These are phyloP conservation scores for Antheraea yamamai DNA, from an alignment of 2,888 invertebrate species.

Conservation along the genomic window DNA sequence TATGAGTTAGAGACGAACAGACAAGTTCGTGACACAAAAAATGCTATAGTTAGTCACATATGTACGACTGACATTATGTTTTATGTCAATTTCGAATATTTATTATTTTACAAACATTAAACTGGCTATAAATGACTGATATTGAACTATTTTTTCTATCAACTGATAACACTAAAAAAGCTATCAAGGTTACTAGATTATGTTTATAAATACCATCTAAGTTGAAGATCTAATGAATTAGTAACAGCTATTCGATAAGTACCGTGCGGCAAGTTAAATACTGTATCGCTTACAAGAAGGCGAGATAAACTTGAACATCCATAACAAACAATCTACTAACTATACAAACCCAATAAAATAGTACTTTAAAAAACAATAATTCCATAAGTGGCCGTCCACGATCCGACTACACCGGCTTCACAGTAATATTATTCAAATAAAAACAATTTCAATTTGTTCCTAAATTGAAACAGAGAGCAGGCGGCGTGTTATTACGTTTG, in stretches of 20 bases:
- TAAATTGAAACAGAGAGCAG: constrained; percentile 82
- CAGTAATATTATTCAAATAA: constrained; percentile 81
- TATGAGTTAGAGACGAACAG: neutral
- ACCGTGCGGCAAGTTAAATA: constrained; percentile 1
- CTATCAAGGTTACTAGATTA: neutral
- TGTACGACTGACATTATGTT: neutral
- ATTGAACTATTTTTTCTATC: neutral
- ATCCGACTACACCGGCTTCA: constrained; percentile 41
- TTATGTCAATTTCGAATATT: neutral
- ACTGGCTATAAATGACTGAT: neutral
- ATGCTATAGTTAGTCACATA: neutral
- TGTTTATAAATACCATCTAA: neutral
- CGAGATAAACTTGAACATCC: constrained; percentile 9
- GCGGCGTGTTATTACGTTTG: constrained; percentile 79
- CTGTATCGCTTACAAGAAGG: constrained; percentile 12
- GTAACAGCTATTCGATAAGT: neutral
- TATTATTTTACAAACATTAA: neutral
- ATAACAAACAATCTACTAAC: constrained; percentile 16
- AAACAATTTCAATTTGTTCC: constrained; percentile 83
- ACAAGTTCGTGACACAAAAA: neutral
- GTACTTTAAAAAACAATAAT: constrained; percentile 40
- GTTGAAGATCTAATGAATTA: neutral
- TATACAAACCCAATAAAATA: constrained; percentile 28
- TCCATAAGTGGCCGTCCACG: constrained; percentile 50
- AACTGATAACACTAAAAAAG: neutral